Percentiles rank a stretch among this genome's conserved stretches.
Evolutionary conservation across 2,888 invertebrate species (phyloP).

Genomic region (Eristalis tenax): DNA sequence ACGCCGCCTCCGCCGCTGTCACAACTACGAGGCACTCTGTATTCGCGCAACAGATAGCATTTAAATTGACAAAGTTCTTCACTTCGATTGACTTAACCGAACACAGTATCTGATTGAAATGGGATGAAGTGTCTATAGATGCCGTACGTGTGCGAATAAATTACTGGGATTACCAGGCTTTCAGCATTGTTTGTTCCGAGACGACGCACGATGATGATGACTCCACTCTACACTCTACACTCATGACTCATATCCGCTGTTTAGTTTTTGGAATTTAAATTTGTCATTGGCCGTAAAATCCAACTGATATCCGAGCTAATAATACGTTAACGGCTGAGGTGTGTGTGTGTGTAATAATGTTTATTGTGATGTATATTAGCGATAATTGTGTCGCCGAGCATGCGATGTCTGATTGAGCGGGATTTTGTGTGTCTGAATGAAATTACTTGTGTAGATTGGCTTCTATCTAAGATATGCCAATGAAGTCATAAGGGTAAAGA

Average conservation of each 20-base stretch:
- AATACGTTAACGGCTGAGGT: background rate
- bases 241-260: background rate
- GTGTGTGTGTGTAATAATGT: background rate
- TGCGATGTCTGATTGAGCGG: background rate
- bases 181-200: background rate
- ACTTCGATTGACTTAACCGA: background rate
- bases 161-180: background rate
- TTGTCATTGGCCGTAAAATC: background rate
- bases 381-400: background rate
- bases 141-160: background rate
- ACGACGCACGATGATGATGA: background rate
- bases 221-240: background rate
- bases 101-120: background rate
- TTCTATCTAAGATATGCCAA: too few relatives aligned
- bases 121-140: background rate
- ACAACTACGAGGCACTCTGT: background rate
- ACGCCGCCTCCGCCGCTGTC: background rate
- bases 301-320: background rate
- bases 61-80: background rate
- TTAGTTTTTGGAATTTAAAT: background rate
- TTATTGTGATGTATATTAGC: background rate
- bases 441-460: background rate
- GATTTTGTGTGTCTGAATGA: background rate
- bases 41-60: background rate
- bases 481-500: too few relatives aligned